These are phyloP conservation scores for Erynnis tages DNA, from an alignment of 2,888 invertebrate species.

Conservation along the genomic window DNA sequence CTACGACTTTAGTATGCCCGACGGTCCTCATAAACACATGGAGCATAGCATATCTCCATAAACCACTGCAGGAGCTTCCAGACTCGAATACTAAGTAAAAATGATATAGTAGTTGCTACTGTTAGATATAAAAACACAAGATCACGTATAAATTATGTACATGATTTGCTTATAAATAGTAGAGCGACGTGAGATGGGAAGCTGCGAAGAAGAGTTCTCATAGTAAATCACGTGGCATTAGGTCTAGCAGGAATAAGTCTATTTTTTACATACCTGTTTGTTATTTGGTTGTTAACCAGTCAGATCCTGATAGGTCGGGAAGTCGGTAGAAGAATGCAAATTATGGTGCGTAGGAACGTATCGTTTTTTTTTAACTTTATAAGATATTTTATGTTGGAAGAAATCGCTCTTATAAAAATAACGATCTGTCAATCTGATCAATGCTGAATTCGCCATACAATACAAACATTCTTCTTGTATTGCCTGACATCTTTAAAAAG, in stretches of 20 bases:
- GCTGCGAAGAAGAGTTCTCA: neutral
- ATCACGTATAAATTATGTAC: slow-evolving; percentile 14
- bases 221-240: slow-evolving; percentile 9
- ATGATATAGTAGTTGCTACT: slow-evolving; percentile 12
- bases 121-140: neutral
- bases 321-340: no score
- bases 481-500: no score
- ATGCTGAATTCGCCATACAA: no score
- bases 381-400: no score
- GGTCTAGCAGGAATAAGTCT: neutral
- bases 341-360: no score
- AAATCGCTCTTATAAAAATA: no score
- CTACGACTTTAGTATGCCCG: slow-evolving; percentile 15
- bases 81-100: slow-evolving; percentile 21
- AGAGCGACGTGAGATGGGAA: slow-evolving; percentile 20
- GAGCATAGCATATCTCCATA: slow-evolving; percentile 11
- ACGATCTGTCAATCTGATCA: no score
- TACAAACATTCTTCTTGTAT: no score
- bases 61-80: slow-evolving; percentile 7
- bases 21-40: slow-evolving; percentile 11
- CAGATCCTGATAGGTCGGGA: no score
- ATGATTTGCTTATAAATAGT: slow-evolving; percentile 22
- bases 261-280: no score
- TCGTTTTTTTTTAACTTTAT: no score
- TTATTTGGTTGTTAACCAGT: no score